Evolutionary conservation across 2,113 vertebrate genomes (phyloP).

Genomic region (Strigops habroptila): DNA sequence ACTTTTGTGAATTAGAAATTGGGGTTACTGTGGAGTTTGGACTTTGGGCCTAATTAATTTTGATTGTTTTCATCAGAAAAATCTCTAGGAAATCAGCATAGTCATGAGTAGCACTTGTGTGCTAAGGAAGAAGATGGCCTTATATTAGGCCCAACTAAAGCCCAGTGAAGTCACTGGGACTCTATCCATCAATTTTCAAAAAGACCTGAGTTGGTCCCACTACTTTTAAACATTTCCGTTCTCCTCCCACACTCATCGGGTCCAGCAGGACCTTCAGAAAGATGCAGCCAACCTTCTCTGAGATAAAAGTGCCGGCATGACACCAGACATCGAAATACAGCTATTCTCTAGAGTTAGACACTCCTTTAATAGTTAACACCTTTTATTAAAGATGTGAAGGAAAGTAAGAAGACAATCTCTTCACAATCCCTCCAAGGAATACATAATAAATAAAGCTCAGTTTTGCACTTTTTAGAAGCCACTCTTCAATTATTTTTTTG

Average conservation of each 20-base stretch:
- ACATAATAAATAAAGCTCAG: background rate
- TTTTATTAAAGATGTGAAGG: background rate
- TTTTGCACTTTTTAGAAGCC: background rate
- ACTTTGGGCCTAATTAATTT: background rate
- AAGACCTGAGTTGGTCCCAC: background rate
- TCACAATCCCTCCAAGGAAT: background rate
- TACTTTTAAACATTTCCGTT: background rate
- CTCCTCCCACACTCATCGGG: background rate
- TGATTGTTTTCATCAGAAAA: background rate
- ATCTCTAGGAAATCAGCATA: background rate
- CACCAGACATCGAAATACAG: background rate
- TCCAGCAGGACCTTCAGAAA: background rate
- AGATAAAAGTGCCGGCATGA: background rate
- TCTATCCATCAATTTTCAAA: background rate
- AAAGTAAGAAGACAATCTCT: background rate
- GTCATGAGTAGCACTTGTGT: background rate
- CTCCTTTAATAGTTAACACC: background rate
- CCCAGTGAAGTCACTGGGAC: background rate
- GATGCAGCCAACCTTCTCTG: background rate
- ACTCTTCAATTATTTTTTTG: background rate
- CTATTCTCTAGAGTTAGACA: background rate
- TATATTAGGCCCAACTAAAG: background rate
- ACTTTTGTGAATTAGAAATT: background rate
- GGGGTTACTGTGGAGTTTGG: background rate
- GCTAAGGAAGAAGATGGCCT: background rate